Evolutionary conservation across 2,797 vertebrate species (phyloP).

Genomic region (Sternotherus odoratus): DNA sequence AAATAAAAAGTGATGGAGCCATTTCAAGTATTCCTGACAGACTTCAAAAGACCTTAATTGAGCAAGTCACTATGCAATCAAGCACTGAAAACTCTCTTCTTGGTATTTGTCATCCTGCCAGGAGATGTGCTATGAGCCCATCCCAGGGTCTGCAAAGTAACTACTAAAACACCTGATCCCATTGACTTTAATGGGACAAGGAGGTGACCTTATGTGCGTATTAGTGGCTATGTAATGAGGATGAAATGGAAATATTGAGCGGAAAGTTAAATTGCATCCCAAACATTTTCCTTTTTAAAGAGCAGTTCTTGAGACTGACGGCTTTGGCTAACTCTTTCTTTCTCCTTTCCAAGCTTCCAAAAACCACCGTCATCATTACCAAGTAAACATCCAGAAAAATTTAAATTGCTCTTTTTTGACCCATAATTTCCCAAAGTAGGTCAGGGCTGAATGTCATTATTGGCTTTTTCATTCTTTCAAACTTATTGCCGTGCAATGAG

Average conservation of each 20-base stretch:
- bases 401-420: constrained; percentile 32
- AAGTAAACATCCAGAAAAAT: background rate
- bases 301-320: background rate
- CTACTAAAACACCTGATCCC: background rate
- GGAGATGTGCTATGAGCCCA: background rate
- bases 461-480: constrained; percentile 42
- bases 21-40: background rate
- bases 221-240: background rate
- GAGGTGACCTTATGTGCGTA: background rate
- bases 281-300: background rate
- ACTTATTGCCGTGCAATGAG: background rate
- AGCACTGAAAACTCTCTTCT: background rate
- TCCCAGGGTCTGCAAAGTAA: background rate
- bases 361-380: background rate
- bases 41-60: background rate
- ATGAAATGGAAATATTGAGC: background rate
- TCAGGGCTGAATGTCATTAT: constrained; percentile 35
- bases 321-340: background rate
- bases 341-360: background rate
- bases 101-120: background rate
- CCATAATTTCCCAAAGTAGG: constrained; percentile 48
- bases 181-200: background rate
- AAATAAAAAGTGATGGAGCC: background rate
- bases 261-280: background rate
- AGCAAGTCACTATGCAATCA: background rate